Percentiles rank a stretch among this genome's conserved stretches.
phyloP scores from a whole-genome alignment of 2,113 vertebrate species.

The Poeciliopsis retropinna region DNA sequence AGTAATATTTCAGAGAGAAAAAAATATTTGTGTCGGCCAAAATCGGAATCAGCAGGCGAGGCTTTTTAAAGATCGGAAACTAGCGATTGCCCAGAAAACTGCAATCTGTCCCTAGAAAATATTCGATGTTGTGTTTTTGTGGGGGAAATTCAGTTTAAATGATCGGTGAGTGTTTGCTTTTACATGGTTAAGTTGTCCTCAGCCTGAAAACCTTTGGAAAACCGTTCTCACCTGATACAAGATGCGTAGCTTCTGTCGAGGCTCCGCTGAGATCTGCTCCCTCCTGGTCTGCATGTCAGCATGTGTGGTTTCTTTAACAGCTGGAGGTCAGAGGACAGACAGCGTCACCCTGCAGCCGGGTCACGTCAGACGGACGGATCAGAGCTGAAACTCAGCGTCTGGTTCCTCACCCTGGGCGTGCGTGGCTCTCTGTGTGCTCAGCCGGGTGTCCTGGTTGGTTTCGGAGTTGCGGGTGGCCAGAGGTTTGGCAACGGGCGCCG shows the following conservation, averaged over 20 bases:
- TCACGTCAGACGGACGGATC: not conserved
- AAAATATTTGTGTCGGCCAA: too few species aligned
- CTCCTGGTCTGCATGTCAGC: slow-evolving; percentile 87
- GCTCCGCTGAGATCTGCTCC: slow-evolving; percentile 88
- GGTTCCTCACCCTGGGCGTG: slow-evolving; percentile 84
- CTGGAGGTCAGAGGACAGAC: slow-evolving; percentile 66
- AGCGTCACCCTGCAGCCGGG: not conserved
- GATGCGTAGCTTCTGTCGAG: slow-evolving; percentile 92
- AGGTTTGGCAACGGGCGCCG: slow-evolving; percentile 92
- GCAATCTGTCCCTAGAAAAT: too few species aligned
- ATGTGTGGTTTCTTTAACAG: slow-evolving; percentile 89
- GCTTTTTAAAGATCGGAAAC: too few species aligned
- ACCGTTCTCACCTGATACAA: slow-evolving; percentile 89
- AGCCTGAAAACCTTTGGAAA: too few species aligned
- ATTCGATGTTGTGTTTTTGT: too few species aligned
- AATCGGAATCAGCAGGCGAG: too few species aligned
- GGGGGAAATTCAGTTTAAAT: too few species aligned
- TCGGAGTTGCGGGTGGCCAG: slow-evolving; percentile 96
- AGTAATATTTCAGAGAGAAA: too few species aligned
- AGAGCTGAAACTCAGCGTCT: rapidly evolving
- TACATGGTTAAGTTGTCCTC: too few species aligned
- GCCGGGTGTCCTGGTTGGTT: slow-evolving; percentile 86
- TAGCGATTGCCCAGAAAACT: too few species aligned
- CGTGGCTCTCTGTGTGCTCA: slow-evolving; percentile 85
- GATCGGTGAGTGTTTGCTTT: too few species aligned